Base-by-base conservation (phyloP, 2,113 vertebrate genomes). In the Morone chrysops region DNA sequence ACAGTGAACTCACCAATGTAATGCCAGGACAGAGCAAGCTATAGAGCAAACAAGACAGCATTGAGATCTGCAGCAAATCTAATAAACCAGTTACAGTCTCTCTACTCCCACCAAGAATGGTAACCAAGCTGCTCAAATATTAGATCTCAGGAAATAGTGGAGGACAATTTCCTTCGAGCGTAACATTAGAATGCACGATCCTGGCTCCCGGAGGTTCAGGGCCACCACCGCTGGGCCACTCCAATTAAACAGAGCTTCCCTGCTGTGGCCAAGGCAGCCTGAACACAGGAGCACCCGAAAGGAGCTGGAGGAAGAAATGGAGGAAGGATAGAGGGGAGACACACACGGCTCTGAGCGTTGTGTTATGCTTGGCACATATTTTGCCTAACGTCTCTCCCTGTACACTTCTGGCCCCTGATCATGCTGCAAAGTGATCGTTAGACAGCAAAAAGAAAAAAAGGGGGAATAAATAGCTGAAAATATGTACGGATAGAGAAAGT, bases 121-220 rank as follows among this genome's bases (percentile, higher is more conserved):
- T 92, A 83, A 63, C 84, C 90, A 83, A 93, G 63, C 93, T 53
- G 90, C 94, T 94, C 85, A 91, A 94, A 92, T 93, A 94, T 94
- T 94, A 89, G 94, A 95, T 94, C 95, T 97, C 96, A 97, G 97
- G 97, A 98, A 99, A 97, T 95, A 86, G 94, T 92, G 92, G 88
- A 95, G 89, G 96, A 96, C 96, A 96, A 96, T 95, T 96, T 98
- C 96, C 97, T 96, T 93, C 59, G 40, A 85, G 88, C 92, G 97
- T 97, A 99, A 98, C 95, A 80, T 94, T 96, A 97, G 97, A 97
- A 95, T 89, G 94, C 92, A 94, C 90, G 84, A 92, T 85, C 86
- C 89, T 80, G 95, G 94, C 95, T 96, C 95, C 94, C 87, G 91
- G 93, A 90, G 95, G 88, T 94, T 92, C 80, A 90, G 95, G 92